A percentile compares a stretch with the other conserved stretches of the same genome.
These are phyloP conservation scores for Dolichotis patagonum DNA, from an alignment of 2,113 vertebrate species.

Conservation along the genomic window DNA sequence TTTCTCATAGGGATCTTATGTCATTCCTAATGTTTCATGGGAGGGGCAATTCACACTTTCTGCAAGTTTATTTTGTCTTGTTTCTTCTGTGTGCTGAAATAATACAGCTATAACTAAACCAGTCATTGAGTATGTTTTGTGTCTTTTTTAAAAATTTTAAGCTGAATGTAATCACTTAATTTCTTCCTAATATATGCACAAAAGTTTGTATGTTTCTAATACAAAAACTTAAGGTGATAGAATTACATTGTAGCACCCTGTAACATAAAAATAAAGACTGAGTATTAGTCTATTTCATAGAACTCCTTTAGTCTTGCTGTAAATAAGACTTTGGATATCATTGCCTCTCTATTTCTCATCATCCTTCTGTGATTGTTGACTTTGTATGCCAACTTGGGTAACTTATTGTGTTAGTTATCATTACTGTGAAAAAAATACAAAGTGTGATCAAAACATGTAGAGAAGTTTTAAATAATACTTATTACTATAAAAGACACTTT, in stretches of 20 bases:
- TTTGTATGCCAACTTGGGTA: background rate
- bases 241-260: background rate
- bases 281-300: background rate
- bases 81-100: background rate
- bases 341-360: background rate
- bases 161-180: background rate
- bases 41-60: background rate
- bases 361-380: background rate
- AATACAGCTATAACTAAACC: background rate
- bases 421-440: background rate
- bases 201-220: background rate
- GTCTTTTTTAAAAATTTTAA: background rate
- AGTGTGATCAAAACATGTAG: background rate
- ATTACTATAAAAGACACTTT: background rate
- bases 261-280: background rate
- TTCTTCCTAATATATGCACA: background rate
- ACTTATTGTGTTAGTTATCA: background rate
- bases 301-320: background rate
- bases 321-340: background rate
- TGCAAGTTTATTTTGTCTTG: background rate
- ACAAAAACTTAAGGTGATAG: background rate
- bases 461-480: background rate
- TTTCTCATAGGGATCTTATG: no score
- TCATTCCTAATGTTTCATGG: background rate
- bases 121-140: background rate